Evolutionary conservation across 2,797 vertebrate species (phyloP), one percentile per base, ranked within the genome.

Genomic region (Onychomys torridus): DNA sequence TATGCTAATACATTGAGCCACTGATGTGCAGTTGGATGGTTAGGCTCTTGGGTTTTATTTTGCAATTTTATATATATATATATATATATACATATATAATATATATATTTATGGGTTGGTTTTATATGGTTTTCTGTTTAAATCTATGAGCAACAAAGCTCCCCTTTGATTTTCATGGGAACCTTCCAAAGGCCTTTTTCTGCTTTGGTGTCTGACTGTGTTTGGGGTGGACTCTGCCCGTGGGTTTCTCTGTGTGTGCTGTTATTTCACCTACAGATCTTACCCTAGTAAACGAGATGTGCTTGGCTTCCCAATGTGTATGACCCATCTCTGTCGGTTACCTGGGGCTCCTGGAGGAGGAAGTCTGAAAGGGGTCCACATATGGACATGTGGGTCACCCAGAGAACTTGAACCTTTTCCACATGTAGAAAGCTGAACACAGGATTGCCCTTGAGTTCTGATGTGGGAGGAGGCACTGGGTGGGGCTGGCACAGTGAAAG

Each of bases 81-180:
- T 95, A 79, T 91, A 78, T 87, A 96, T 86, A 94, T 67, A 97
- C 25, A 95, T 46, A 96, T 69, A 90, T 85, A 78, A 91, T 92
- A 97, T 95, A 96, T 97, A 97, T 97, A 97, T 98, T 96, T 98
- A 98, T 92, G 96, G 95, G 92, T 97, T 98, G 96, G 91, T 98
- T 98, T 98, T 97, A 97, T 98, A 97, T 95, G 61, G 94, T 97
- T 97, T 98, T 97, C 95, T 91, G 97, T 97, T 98, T 93, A 95
- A 98, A 97, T 96, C 95, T 97, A 90, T 96, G 97, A 97, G 93
- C 97, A 95, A 91, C 95, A 97, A 98, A 97, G 96, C 95, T 96
- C 83, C 93, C 95, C 96, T 97, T 89, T 91, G 94, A 95, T 97
- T 97, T 98, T 94, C 96, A 95, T 73, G 79, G 97, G 95, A 98